Conservation (phyloP, 2,113 vertebrate species). For the Channa maculata region DNA sequence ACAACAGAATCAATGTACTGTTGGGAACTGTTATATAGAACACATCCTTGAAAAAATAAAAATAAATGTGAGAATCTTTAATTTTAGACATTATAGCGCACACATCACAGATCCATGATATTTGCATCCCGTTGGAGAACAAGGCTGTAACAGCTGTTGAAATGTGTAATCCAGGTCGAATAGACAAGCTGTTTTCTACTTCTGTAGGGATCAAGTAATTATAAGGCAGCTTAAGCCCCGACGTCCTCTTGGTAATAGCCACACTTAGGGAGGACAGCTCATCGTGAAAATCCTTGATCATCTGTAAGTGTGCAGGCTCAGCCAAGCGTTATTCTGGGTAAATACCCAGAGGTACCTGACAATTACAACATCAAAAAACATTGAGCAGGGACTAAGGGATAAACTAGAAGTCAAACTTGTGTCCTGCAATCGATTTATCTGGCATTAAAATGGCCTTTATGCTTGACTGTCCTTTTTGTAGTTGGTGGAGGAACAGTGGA, state of each 20-base stretch:
- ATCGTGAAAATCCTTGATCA: conserved; percentile 50
- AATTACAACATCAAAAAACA: neutral
- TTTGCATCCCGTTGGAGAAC: neutral
- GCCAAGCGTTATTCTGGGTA: conserved; percentile 51
- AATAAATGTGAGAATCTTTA: too few relatives aligned
- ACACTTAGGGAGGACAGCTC: conserved; percentile 33
- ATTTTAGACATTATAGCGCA: too few relatives aligned
- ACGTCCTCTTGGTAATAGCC: conserved; percentile 36
- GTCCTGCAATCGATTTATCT: too few relatives aligned
- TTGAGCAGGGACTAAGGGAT: too few relatives aligned
- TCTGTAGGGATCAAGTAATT: conserved; percentile 41
- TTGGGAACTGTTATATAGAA: too few relatives aligned
- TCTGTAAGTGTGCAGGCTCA: conserved; percentile 27
- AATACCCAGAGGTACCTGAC: conserved; percentile 46
- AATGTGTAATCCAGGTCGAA: neutral
- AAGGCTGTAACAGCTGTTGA: neutral
- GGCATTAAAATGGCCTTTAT: too few relatives aligned
- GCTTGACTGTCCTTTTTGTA: too few relatives aligned
- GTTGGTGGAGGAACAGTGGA: too few relatives aligned
- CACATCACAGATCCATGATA: too few relatives aligned
- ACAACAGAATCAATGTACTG: too few relatives aligned
- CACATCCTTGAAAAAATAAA: too few relatives aligned
- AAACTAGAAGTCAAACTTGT: too few relatives aligned
- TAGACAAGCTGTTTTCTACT: conserved; percentile 42
- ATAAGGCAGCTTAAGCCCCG: conserved; percentile 39